Percentiles rank a stretch among this genome's conserved stretches.
Evolutionary conservation across 1,140 invertebrate genomes (phyloP).

Genomic region (Scaptomyza graminum): DNA sequence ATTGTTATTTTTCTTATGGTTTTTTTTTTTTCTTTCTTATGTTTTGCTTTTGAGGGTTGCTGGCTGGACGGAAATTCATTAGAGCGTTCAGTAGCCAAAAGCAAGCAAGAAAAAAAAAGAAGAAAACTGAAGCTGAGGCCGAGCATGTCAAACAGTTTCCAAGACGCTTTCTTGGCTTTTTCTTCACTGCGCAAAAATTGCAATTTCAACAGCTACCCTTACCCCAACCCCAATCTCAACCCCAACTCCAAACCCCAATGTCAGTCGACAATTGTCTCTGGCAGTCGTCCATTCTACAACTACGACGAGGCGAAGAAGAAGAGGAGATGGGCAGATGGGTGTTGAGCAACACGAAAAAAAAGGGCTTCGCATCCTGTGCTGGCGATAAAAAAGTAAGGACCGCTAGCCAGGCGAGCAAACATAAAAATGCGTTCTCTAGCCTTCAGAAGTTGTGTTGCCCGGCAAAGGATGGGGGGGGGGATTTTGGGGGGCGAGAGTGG

Average conservation of each 20-base stretch:
- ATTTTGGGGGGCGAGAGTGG: conserved; percentile 2
- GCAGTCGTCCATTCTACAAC: conserved; percentile 31
- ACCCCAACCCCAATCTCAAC: not conserved
- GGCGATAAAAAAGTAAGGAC: conserved; percentile 64
- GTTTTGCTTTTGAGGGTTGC: conserved; percentile 44
- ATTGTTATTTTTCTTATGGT: conserved; percentile 63
- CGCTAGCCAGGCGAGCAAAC: conserved; percentile 73
- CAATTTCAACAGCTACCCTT: conserved; percentile 50
- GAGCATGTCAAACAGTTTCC: conserved; percentile 74
- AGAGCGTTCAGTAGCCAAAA: conserved; percentile 61
- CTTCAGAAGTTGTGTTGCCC: conserved; percentile 56
- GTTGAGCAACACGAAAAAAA: conserved; percentile 35
- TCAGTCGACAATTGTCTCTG: conserved; percentile 69
- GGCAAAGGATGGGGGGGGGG: conserved; percentile 29
- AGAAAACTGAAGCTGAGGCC: conserved; percentile 40
- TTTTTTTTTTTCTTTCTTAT: conserved; percentile 24
- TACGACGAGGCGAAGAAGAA: not conserved
- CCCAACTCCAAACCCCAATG: not conserved
- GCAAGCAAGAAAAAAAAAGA: conserved; percentile 4
- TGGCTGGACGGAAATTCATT: conserved; percentile 80
- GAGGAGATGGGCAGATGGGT: not conserved
- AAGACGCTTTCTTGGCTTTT: conserved; percentile 78
- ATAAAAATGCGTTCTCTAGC: conserved; percentile 79
- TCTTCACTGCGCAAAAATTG: conserved; percentile 68
- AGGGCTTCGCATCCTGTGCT: conserved; percentile 71